Evolutionary conservation across 2,113 vertebrate species (phyloP).

Genomic region (Nanorana parkeri): DNA sequence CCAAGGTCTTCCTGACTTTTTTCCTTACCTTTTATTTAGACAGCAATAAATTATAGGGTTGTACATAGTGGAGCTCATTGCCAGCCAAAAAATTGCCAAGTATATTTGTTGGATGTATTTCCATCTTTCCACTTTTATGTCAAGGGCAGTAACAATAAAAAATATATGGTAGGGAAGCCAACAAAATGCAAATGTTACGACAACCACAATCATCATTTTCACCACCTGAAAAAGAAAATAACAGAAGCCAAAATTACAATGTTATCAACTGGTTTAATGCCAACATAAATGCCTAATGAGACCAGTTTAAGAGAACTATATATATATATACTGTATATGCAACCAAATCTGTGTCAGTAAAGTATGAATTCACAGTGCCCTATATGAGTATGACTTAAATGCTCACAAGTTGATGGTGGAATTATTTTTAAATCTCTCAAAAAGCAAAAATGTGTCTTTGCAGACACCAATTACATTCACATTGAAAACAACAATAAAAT

Average conservation of each 20-base stretch:
- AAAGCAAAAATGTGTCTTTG: too few species aligned
- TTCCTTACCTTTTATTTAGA: constrained; percentile 91
- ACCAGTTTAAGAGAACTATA: too few species aligned
- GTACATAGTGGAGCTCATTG: constrained; percentile 99
- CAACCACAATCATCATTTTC: constrained; percentile 99
- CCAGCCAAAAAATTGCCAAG: constrained; percentile 92
- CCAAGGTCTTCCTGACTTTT: constrained; percentile 12
- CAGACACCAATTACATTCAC: too few species aligned
- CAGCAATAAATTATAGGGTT: constrained; percentile 99
- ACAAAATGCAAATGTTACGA: constrained; percentile 93
- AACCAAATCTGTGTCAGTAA: too few species aligned
- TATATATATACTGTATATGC: too few species aligned
- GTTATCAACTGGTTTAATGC: background rate
- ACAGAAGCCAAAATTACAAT: background rate
- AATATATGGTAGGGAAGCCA: constrained; percentile 96
- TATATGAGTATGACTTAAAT: too few species aligned
- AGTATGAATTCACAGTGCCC: too few species aligned
- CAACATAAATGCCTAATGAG: too few species aligned
- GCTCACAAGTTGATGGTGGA: too few species aligned
- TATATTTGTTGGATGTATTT: constrained; percentile 98
- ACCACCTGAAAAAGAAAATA: constrained; percentile 82
- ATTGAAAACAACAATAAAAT: too few species aligned
- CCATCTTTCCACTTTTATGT: constrained; percentile 80
- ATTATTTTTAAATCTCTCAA: too few species aligned
- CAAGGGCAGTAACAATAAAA: constrained; percentile 88